Conservation (phyloP, 2,113 vertebrate genomes). For the mouse (Mus musculus) region GRCm39 chr12:67330501-67331000, state of each 20-base stretch:
- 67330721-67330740: neutral
- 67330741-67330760: neutral
- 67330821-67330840: neutral
- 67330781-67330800: neutral
- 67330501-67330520: neutral
- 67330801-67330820: neutral
- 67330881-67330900: neutral
- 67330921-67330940: neutral
- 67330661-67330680: neutral
- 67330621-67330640: neutral
- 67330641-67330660: neutral
- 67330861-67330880: neutral
- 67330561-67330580: neutral
- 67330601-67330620: neutral
- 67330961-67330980: neutral
- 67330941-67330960: neutral
- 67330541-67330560: constrained; percentile 13
- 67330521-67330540: neutral
- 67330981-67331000: neutral
- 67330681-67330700: neutral
- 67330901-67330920: neutral
- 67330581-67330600: too few species aligned
- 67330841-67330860: neutral
- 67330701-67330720: neutral
- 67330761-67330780: neutral